These are phyloP conservation scores for Ambastaia sidthimunki DNA, from an alignment of 2,797 vertebrate genomes.

Conservation along the genomic window DNA sequence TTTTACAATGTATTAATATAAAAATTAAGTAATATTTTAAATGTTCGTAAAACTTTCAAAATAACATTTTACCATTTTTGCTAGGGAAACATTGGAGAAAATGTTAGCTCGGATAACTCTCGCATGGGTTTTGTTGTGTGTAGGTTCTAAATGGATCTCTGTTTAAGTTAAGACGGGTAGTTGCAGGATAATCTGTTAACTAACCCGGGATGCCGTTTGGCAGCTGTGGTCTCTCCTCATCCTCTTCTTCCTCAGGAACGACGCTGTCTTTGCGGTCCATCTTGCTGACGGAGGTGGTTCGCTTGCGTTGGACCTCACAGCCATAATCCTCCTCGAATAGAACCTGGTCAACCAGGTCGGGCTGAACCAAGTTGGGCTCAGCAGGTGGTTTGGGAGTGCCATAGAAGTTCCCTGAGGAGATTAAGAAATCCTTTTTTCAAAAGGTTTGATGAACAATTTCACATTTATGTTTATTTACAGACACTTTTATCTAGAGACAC, in stretches of 20 bases:
- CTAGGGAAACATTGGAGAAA: no score
- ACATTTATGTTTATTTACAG: no score
- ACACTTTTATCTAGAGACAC: no score
- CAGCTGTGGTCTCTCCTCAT: slow-evolving; percentile 85
- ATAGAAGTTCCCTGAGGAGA: slow-evolving; percentile 90
- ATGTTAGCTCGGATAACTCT: no score
- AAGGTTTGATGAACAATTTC: no score
- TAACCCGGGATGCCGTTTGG: slow-evolving; percentile 86
- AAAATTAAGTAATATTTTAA: no score
- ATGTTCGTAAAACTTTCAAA: no score
- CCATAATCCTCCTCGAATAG: slow-evolving; percentile 97
- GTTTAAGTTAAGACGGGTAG: slow-evolving; percentile 6
- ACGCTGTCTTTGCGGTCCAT: slow-evolving; percentile 96
- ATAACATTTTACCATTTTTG: no score
- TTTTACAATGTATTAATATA: no score
- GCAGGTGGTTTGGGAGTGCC: slow-evolving; percentile 96
- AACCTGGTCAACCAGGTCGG: slow-evolving; percentile 95
- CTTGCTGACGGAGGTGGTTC: slow-evolving; percentile 96
- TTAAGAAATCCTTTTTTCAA: background rate
- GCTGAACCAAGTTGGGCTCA: slow-evolving; percentile 94
- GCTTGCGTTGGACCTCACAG: slow-evolving; percentile 91
- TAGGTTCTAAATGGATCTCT: background rate
- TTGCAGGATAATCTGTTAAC: slow-evolving; percentile 43
- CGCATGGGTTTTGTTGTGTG: no score
- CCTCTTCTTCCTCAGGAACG: slow-evolving; percentile 95